Percentiles rank a stretch among this genome's conserved stretches.
Conservation (phyloP, 2,113 vertebrate genomes). For the Sinocyclocheilus anshuiensis region DNA sequence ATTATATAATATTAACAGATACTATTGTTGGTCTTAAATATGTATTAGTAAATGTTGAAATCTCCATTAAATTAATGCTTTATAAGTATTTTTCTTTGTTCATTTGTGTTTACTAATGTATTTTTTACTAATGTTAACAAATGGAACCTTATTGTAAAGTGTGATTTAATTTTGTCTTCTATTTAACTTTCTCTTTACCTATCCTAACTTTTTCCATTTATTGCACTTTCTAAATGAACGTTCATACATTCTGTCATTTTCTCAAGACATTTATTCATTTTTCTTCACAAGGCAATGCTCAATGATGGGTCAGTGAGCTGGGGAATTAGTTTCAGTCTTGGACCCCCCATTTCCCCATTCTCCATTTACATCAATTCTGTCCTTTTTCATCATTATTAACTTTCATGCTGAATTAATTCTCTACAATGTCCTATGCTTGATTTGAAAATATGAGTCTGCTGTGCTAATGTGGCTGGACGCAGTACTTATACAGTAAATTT, state of each 20-base stretch:
- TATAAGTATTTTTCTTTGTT: background rate
- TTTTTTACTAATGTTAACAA: background rate
- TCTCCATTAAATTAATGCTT: background rate
- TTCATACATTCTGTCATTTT: background rate
- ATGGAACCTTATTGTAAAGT: background rate
- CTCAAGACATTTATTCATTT: background rate
- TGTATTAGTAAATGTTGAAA: background rate
- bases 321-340: background rate
- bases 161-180: background rate
- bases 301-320: background rate
- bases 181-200: background rate
- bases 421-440: background rate
- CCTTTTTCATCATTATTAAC: background rate
- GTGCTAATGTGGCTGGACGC: background rate
- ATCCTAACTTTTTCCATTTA: background rate
- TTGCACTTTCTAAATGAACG: background rate
- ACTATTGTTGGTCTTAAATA: background rate
- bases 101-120: background rate
- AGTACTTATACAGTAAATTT: background rate
- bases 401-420: background rate
- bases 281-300: background rate
- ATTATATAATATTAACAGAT: background rate
- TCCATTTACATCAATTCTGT: background rate
- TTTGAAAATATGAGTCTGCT: background rate
- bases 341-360: background rate